Base-by-base conservation (phyloP, 2,113 vertebrate species). In the Peucedramus taeniatus region DNA sequence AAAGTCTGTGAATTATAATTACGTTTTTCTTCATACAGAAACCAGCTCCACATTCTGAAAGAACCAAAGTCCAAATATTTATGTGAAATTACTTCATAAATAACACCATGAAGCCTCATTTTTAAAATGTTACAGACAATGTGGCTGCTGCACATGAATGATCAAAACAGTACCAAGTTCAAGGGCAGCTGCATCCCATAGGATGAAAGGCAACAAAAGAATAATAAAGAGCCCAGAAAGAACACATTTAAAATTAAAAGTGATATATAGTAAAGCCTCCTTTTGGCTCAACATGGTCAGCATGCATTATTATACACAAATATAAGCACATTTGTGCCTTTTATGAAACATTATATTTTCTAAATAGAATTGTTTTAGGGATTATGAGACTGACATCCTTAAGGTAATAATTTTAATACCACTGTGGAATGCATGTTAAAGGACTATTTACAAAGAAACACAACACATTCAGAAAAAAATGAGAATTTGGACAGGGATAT, bases 181-280 rank as follows among this genome's bases (percentile, higher is more conserved):
- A 98, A 98, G 98, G 97, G 96, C 97, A 98, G 97, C 95, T 97
- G 96, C 95, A 98, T 98, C 96, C 98, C 94, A 97, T 96, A 97
- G 98, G 97, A 97, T 98, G 94, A 98, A 98, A 98, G 88, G 94
- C 95, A 98, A 98, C 98, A 98, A 98, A 98, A 97, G 98, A 98
- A 98, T 95, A 98, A 97, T 95, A 96, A 97, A 95, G 89, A 97
- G 96, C 92, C 78, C 75, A 93, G 92, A 80, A 97, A 96, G 90
- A 97, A 96, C 89, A 96, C 94, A 97, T 97, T 97, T 98, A 96
- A 98, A 98, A 97, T 98, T 97, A 96, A 83, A 97, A 98, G 90
- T 93, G 91, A 96, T 98, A 93, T n/a, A 94, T 94, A 96, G 87
- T 94, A 96, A 96, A 96, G 63, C 35, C 40, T 66, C 74, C 19